These are phyloP conservation scores for Xestia ashworthii DNA, from an alignment of 2,888 invertebrate species.

Conservation along the genomic window DNA sequence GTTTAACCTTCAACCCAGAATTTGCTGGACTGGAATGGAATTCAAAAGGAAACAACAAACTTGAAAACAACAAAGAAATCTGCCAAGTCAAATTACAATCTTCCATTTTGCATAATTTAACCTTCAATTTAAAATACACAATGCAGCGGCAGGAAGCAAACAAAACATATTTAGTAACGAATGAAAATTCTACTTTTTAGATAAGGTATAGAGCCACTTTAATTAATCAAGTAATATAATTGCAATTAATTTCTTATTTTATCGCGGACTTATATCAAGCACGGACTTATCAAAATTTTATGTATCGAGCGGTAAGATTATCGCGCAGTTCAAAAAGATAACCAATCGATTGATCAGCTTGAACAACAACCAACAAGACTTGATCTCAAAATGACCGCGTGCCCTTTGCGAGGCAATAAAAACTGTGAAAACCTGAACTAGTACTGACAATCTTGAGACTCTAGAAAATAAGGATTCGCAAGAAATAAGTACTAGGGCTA, in stretches of 20 bases:
- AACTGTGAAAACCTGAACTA: constrained; percentile 22
- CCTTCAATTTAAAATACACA: constrained; percentile 56
- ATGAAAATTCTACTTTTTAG: constrained; percentile 36
- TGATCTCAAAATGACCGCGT: constrained; percentile 35
- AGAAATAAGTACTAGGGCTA: constrained; percentile 75
- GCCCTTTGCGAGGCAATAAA: constrained; percentile 23
- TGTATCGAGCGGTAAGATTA: constrained; percentile 32
- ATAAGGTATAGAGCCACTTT: constrained; percentile 35
- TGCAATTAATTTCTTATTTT: constrained; percentile 37
- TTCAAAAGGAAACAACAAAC: constrained; percentile 37
- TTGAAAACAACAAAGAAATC: constrained; percentile 48
- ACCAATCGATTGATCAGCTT: constrained; percentile 20
- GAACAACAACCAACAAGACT: constrained; percentile 24
- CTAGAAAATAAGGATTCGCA: constrained; percentile 72
- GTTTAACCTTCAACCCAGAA: constrained; percentile 68
- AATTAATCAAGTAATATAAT: constrained; percentile 28
- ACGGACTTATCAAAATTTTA: constrained; percentile 32
- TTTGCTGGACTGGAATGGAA: constrained; percentile 33
- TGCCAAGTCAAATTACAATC: constrained; percentile 47
- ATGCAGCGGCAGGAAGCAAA: constrained; percentile 27
- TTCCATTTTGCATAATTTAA: constrained; percentile 45
- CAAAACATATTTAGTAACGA: constrained; percentile 11
- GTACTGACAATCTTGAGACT: constrained; percentile 23
- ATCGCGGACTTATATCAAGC: constrained; percentile 25
- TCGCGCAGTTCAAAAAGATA: constrained; percentile 27